Base-by-base conservation (phyloP, 2,888 invertebrate genomes). In the Cancer borealis region DNA sequence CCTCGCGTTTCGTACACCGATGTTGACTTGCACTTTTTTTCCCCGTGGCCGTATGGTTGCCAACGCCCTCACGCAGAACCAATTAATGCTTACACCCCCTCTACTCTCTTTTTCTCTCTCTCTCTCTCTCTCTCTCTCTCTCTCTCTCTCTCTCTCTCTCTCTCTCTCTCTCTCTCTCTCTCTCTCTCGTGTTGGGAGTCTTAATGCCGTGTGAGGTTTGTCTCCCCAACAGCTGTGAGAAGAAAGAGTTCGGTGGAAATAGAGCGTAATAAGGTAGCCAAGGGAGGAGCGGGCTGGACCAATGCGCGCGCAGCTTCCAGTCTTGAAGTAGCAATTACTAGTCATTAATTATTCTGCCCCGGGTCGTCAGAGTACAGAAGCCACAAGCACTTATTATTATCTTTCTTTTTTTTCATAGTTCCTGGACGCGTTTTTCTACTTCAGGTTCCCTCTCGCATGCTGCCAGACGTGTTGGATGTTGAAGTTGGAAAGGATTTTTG, bases 341-440 rank as follows among this genome's bases (percentile, higher is more conserved):
- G 79, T 87, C 93, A 93, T 93, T 93, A 93, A 93, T 93, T 93
- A 93, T 93, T 91, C 90, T 84, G 84, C 84, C 91, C 91, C 84
- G 91, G 87, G 93, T 91, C 91, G 93, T 91, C 93, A 93, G 91
- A 93, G 93, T 60, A 93, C 93, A 87, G 93, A 39, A 90, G 91
- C 93, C 79, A 60, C 93, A 79, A 30, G 54, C 60, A 39, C 91
- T 87, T 66, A 45, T n/a, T 45, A 54, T 91, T 39, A 39, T 46
- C 30, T 30, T 66, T 6, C 17, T 39, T 46, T 17, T 30, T 66
- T 60, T 73, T 30, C 17, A 17, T 45, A 3, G 17, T 45, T 26
- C n/a, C 12, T 30, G 21, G 66, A 26, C 45, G 45, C 30, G 21
- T 45, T 73, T 91, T 45, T 49, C 66, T 73, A 26, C 73, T 8